Conservation (phyloP, 2,797 vertebrate species). For the Danio choprae region DNA sequence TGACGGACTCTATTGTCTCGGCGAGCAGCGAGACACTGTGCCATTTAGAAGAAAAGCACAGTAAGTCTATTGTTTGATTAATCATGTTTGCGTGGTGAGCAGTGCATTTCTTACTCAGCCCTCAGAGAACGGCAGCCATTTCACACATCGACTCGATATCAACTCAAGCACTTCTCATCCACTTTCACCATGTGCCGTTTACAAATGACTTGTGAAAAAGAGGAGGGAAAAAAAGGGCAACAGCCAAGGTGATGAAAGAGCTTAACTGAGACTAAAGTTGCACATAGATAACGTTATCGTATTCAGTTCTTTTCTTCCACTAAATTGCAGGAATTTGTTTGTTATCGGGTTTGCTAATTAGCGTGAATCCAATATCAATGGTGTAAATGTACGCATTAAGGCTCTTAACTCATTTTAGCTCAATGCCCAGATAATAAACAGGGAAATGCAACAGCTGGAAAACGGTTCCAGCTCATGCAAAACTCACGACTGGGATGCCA, state of each 20-base stretch:
- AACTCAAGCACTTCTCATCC: slow-evolving; percentile 20
- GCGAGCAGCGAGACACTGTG: background rate
- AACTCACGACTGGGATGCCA: background rate
- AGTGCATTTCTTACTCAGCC: slow-evolving; percentile 22
- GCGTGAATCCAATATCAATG: background rate
- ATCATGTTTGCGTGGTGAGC: slow-evolving; percentile 30
- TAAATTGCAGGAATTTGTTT: background rate
- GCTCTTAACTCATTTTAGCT: background rate
- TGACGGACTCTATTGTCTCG: slow-evolving; percentile 41
- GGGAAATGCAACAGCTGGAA: background rate
- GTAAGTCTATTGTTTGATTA: slow-evolving; percentile 41
- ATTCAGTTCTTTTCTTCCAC: too few relatives aligned
- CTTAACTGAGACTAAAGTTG: background rate
- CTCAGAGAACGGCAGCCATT: slow-evolving; percentile 36
- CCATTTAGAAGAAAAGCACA: slow-evolving; percentile 30
- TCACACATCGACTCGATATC: slow-evolving; percentile 24
- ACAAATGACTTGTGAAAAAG: background rate
- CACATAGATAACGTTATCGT: background rate
- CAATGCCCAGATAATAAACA: background rate
- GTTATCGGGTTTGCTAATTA: background rate
- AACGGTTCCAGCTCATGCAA: background rate
- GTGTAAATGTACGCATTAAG: background rate
- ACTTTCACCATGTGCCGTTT: slow-evolving; percentile 31
- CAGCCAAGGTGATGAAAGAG: background rate
- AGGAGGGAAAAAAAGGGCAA: background rate